Conservation (phyloP, 2,888 invertebrate species). For the Meteorus colon region DNA sequence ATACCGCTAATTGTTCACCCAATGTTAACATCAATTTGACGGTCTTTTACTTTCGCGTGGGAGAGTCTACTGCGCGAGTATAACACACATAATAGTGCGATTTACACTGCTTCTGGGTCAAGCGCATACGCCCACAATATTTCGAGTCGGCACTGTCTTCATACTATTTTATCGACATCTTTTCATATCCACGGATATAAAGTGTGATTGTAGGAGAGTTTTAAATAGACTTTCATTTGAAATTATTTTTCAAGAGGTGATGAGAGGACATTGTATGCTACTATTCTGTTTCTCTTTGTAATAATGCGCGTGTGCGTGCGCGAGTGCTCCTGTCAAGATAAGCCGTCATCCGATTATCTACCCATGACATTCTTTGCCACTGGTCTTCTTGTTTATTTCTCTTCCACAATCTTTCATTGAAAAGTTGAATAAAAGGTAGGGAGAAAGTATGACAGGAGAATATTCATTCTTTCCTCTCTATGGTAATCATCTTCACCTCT, state of each 20-base stretch:
- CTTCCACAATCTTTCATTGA: not conserved
- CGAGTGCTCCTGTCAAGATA: slow-evolving; percentile 43
- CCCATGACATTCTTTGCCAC: slow-evolving; percentile 47
- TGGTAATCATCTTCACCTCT: not conserved
- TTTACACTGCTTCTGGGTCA: not conserved
- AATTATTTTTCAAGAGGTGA: not conserved
- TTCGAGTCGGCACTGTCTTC: not conserved
- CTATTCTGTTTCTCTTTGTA: not conserved
- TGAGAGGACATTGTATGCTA: not conserved
- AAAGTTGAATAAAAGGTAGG: not conserved
- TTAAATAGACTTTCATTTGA: not conserved
- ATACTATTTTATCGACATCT: not conserved
- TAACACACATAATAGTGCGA: not conserved
- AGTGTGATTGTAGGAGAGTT: too few relatives aligned
- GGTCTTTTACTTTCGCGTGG: not conserved
- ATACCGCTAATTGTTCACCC: slow-evolving; percentile 58
- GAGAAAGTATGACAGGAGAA: not conserved
- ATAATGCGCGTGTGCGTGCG: slow-evolving; percentile 49
- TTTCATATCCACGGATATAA: too few relatives aligned
- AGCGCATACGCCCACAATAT: not conserved
- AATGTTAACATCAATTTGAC: slow-evolving; percentile 49
- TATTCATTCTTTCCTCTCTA: not conserved
- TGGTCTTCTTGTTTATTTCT: not conserved
- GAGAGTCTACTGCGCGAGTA: not conserved
- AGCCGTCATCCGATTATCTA: slow-evolving; percentile 40